Evolutionary conservation across 2,888 invertebrate genomes (phyloP).

Genomic region (Galeruca laticollis): DNA sequence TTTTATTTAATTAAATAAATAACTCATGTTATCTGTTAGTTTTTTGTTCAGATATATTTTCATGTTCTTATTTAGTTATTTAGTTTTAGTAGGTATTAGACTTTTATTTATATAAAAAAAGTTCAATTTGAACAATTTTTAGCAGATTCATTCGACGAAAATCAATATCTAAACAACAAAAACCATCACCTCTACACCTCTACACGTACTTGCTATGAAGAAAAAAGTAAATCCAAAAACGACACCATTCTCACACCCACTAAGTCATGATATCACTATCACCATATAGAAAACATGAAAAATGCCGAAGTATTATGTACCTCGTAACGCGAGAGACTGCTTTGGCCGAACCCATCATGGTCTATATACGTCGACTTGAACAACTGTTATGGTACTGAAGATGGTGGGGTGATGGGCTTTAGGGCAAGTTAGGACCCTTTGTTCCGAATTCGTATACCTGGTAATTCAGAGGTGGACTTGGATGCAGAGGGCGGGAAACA

Average conservation of each 20-base stretch:
- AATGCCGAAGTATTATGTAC: conserved; percentile 10
- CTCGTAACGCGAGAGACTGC: conserved; percentile 37
- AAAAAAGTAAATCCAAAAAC: conserved; percentile 1
- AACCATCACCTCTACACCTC: neutral
- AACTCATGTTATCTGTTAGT: no score
- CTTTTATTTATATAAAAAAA: no score
- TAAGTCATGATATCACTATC: conserved; percentile 33
- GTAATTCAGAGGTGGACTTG: conserved; percentile 43
- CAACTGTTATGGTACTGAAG: conserved; percentile 48
- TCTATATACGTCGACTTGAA: conserved; percentile 49
- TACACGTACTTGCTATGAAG: neutral
- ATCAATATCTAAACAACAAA: no score
- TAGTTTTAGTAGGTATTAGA: no score
- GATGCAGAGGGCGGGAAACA: conserved; percentile 11
- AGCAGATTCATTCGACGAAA: no score
- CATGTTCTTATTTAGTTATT: no score
- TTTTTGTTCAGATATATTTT: no score
- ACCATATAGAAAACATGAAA: conserved; percentile 3
- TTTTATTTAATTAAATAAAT: no score
- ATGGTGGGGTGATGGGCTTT: conserved; percentile 47
- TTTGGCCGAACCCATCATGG: conserved; percentile 44
- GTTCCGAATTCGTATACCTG: conserved; percentile 47
- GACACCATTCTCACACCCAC: conserved; percentile 8
- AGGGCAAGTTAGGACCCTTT: conserved; percentile 49
- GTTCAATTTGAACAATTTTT: no score